Conservation (phyloP, 2,797 vertebrate species). For the Falco rusticolus region DNA sequence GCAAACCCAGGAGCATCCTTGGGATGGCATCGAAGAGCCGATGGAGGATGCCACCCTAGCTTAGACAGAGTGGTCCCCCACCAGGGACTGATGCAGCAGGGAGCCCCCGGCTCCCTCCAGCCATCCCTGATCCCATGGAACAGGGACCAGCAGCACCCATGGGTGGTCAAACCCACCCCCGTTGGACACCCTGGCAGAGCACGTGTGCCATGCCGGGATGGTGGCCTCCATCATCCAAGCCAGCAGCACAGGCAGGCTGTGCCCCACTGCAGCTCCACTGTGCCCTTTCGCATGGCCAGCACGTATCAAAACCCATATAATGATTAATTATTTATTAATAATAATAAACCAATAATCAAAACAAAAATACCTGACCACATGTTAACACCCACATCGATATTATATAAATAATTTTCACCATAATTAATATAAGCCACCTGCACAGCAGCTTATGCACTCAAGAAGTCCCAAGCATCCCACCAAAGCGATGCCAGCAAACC, state of each 20-base stretch:
- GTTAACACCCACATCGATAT: accelerated
- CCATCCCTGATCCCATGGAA: accelerated
- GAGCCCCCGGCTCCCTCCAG: neutral
- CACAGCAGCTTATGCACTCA: accelerated
- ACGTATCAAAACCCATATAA: neutral
- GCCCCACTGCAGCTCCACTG: neutral
- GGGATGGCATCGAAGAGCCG: accelerated
- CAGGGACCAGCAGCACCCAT: neutral
- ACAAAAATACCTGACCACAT: neutral
- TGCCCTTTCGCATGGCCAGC: neutral
- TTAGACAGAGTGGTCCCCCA: accelerated
- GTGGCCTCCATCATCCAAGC: neutral
- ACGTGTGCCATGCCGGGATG: accelerated
- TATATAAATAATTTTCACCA: neutral
- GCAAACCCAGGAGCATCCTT: neutral
- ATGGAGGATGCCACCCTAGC: neutral
- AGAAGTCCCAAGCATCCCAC: neutral
- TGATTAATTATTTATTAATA: too few relatives aligned
- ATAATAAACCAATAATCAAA: too few relatives aligned
- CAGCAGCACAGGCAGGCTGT: neutral
- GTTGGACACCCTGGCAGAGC: accelerated
- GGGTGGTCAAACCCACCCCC: neutral
- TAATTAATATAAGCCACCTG: neutral
- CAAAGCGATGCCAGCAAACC: neutral
- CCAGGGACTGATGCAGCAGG: accelerated